Percentiles rank a stretch among this genome's conserved stretches.
Conservation (phyloP, 2,113 vertebrate genomes). For the Trematomus loennbergii region DNA sequence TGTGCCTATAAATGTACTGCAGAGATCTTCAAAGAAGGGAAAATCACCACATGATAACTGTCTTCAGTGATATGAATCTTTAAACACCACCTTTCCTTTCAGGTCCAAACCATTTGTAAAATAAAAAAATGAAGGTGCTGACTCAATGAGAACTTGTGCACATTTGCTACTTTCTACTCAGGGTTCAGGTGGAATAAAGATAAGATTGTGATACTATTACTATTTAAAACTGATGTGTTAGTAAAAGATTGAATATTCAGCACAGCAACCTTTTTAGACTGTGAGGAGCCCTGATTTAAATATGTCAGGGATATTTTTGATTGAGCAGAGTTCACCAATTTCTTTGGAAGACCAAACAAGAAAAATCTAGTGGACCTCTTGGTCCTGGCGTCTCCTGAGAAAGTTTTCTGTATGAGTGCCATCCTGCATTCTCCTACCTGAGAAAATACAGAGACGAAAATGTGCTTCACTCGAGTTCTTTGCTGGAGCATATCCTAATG, state of each 20-base stretch:
- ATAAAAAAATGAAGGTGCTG: neutral
- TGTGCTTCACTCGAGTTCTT: constrained; percentile 22
- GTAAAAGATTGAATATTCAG: neutral
- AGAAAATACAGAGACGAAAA: constrained; percentile 20
- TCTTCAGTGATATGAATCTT: neutral
- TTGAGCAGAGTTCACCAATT: neutral
- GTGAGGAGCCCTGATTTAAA: too few species aligned
- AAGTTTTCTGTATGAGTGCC: neutral
- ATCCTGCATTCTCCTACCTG: neutral
- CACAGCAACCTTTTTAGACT: neutral
- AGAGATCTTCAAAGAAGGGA: neutral
- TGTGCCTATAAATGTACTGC: neutral
- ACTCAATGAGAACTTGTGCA: neutral
- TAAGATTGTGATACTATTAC: neutral
- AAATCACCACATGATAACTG: neutral
- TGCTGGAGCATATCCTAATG: constrained; percentile 34
- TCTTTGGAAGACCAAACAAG: neutral
- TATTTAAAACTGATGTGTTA: neutral
- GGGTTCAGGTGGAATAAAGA: neutral
- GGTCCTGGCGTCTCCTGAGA: neutral
- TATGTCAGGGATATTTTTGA: neutral
- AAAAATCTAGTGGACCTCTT: neutral
- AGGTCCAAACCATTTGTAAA: neutral
- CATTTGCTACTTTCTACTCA: neutral
- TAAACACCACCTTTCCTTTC: neutral